Conservation (phyloP, 1,140 invertebrate species). For the Anoplolepis gracilipes region DNA sequence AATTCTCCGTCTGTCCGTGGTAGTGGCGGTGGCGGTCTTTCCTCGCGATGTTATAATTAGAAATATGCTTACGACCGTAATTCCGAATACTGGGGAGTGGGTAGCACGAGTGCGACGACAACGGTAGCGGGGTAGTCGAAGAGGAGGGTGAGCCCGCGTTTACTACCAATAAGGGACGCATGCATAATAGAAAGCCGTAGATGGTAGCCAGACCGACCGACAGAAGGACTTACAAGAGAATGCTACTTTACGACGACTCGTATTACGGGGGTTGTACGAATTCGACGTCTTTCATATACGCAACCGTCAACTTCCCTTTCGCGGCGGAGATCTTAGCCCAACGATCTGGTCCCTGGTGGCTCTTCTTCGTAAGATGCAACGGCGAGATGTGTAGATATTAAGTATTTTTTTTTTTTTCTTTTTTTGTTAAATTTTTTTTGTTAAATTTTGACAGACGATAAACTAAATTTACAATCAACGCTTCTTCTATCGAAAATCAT, state of each 20-base stretch:
- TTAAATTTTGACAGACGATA: not conserved
- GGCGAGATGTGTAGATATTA: not conserved
- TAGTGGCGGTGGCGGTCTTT: slow-evolving; percentile 60
- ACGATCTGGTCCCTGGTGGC: not conserved
- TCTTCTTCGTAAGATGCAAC: not conserved
- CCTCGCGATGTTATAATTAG: slow-evolving; percentile 78
- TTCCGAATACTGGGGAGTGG: slow-evolving; percentile 59
- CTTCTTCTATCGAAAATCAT: not conserved
- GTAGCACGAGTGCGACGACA: not conserved
- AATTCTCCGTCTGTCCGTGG: slow-evolving; percentile 74
- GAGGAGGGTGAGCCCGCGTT: slow-evolving; percentile 76
- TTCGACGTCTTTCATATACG: slow-evolving; percentile 69
- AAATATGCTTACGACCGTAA: slow-evolving; percentile 80
- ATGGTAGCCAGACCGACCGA: slow-evolving; percentile 72
- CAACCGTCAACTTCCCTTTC: not conserved
- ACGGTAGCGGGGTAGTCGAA: not conserved
- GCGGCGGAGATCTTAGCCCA: not conserved
- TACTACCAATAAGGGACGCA: slow-evolving; percentile 82
- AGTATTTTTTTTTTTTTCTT: not conserved
- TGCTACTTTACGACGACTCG: slow-evolving; percentile 79
- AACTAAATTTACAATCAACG: slow-evolving; percentile 5
- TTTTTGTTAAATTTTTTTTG: not conserved
- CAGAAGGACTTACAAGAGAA: slow-evolving; percentile 78
- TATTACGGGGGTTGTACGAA: slow-evolving; percentile 73
- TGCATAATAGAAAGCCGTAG: slow-evolving; percentile 80